These are phyloP conservation scores for Galago senegalensis DNA, from an alignment of 2,797 vertebrate genomes.

Conservation along the genomic window DNA sequence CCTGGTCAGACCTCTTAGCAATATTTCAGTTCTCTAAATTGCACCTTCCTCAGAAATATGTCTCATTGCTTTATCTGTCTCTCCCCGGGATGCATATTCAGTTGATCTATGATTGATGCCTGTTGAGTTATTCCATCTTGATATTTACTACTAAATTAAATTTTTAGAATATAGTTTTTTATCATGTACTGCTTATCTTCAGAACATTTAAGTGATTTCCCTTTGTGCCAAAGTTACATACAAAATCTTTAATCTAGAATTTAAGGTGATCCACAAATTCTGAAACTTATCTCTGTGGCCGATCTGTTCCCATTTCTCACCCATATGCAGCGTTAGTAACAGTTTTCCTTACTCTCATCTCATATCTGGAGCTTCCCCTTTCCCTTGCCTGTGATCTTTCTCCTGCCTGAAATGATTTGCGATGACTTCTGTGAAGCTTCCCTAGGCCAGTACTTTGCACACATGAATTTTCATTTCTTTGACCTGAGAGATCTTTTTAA, in stretches of 20 bases:
- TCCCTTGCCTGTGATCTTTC: background rate
- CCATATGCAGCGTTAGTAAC: background rate
- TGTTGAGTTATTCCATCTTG: background rate
- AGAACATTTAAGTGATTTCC: slow-evolving; percentile 17
- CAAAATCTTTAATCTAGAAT: background rate
- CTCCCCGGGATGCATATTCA: too few relatives aligned
- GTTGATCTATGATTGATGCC: background rate
- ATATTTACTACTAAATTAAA: slow-evolving; percentile 3
- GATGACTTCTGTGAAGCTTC: background rate
- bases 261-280: background rate
- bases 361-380: background rate
- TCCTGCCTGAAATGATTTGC: background rate
- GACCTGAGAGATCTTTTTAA: background rate
- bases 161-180: slow-evolving; percentile 31
- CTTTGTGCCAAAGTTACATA: background rate
- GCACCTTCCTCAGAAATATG: background rate
- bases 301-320: background rate
- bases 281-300: background rate
- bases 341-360: background rate
- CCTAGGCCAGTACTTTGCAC: background rate
- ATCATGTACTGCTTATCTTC: background rate
- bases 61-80: background rate
- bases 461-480: background rate
- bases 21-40: background rate
- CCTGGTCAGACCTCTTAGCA: background rate